Base-by-base conservation (phyloP, 2,113 vertebrate genomes). In the Anthoscopus minutus region DNA sequence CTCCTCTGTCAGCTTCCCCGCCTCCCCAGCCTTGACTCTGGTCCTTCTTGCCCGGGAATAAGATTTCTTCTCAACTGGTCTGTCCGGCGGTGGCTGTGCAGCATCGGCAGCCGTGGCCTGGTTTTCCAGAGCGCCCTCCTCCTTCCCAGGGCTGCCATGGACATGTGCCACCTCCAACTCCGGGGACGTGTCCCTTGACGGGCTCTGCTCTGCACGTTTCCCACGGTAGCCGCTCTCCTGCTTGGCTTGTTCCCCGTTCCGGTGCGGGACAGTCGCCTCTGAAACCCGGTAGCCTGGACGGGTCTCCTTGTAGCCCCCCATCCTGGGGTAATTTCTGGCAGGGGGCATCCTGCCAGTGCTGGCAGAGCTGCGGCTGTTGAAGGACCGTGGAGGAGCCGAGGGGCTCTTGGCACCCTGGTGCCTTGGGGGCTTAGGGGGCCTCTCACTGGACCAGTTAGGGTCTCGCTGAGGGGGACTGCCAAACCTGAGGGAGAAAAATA, bases 11-110 rank as follows among this genome's bases (percentile, higher is more conserved):
- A 98, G 96, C 90, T 99, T 99, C 79, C 98, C 98, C 0, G 98
- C 95, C 30, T 99, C 99, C 4, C 98, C 97, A n/a, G 98, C 98
- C 73, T 99, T 99, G 38, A 98, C 97, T 81, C 99, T 98, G 95
- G 98, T 99, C 97, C 99, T 98, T 90, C 99, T 98, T 20, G 97
- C 99, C 69, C 98, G 98, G 6, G 99, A 98, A 87, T 99, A 99
- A 10, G 99, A 99, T 81, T 99, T 99, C 91, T 99, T 98, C 92
- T 99, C 99, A 10, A 99, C 84, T 0, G 98, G 99, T 81, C 98
- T 98, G 96, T 99, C 99, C 0, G 98, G 96, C 1, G 97, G 96
- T 0, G 97, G 92, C 70, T 98, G 97, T 2, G 72, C 81, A 13
- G 91, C n/a, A 0, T 98, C 97, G 6, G 96, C 66, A 56, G 89